These are phyloP conservation scores for Platerodrilus igneus DNA, from an alignment of 2,888 invertebrate genomes.

Conservation along the genomic window DNA sequence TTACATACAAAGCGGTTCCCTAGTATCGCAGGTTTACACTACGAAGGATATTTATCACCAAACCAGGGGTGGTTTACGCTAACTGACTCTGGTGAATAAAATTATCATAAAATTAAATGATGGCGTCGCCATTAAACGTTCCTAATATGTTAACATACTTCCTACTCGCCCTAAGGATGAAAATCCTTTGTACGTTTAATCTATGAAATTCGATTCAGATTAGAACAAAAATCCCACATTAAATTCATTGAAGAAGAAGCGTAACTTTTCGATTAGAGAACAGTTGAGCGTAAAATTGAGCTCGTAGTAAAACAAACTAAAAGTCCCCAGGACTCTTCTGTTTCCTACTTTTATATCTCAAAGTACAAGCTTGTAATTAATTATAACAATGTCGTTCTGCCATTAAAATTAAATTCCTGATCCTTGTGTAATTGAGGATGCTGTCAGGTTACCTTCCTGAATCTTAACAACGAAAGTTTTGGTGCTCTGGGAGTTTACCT, in stretches of 20 bases:
- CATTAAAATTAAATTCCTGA: constrained; percentile 13
- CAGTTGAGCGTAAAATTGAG: constrained; percentile 15
- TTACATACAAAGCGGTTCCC: no score
- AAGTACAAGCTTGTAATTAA: constrained; percentile 10
- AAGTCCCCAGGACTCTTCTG: constrained; percentile 7
- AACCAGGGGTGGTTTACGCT: no score
- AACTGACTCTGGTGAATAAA: no score
- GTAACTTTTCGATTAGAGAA: constrained; percentile 11
- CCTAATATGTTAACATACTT: no score
- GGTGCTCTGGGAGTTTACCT: not conserved
- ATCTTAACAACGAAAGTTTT: constrained; percentile 7
- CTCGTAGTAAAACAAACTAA: constrained; percentile 12
- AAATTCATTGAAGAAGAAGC: constrained; percentile 5
- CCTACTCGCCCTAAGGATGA: no score
- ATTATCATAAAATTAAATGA: no score
- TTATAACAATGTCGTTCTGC: constrained; percentile 10
- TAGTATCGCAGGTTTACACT: no score
- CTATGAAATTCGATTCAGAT: no score
- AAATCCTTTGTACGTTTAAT: no score
- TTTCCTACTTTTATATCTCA: constrained; percentile 9
- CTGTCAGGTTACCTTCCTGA: not conserved
- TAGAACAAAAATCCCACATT: constrained; percentile 9
- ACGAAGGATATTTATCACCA: no score
- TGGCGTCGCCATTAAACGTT: no score
- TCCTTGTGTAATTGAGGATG: not conserved